Conservation (phyloP, 1,140 invertebrate genomes). For the Drosophila virilis region DNA sequence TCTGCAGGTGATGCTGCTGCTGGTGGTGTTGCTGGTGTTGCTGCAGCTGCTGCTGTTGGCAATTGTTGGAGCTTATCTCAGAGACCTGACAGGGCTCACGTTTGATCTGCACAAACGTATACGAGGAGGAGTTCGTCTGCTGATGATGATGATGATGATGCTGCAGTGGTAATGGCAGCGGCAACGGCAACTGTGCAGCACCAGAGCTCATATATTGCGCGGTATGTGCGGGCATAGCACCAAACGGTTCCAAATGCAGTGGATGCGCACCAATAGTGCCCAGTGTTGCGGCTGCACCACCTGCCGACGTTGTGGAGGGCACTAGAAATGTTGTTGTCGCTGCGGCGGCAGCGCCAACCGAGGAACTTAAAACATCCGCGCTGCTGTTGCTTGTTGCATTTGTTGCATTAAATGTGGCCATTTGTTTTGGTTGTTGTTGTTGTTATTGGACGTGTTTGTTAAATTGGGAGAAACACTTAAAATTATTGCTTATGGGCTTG, state of each 20-base stretch:
- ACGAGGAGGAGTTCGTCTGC: conserved; percentile 76
- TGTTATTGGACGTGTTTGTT: conserved; percentile 20
- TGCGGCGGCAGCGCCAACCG: conserved; percentile 57
- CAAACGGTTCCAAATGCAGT: conserved; percentile 54
- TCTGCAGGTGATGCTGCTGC: conserved; percentile 54
- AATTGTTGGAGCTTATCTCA: conserved; percentile 87
- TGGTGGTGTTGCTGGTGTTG: conserved; percentile 71
- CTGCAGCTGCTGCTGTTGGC: conserved; percentile 74
- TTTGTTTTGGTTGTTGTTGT: conserved; percentile 49
- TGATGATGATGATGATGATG: conserved; percentile 63
- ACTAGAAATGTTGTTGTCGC: conserved; percentile 64
- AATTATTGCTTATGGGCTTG: conserved; percentile 1
- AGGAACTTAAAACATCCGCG: conserved; percentile 73
- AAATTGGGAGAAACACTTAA: conserved; percentile 1
- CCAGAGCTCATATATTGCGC: conserved; percentile 58
- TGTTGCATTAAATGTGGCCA: conserved; percentile 72
- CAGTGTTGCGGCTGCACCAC: conserved; percentile 33
- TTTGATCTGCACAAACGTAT: conserved; percentile 86
- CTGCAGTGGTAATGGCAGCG: conserved; percentile 31
- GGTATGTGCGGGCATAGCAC: conserved; percentile 37
- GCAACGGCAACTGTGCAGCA: conserved; percentile 23
- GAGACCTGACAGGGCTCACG: conserved; percentile 88
- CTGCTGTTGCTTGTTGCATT: conserved; percentile 58
- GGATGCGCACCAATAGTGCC: conserved; percentile 38
- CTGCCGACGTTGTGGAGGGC: conserved; percentile 59